Evolutionary conservation across 1,140 invertebrate species (phyloP).

Genomic region (Nomia melanderi): DNA sequence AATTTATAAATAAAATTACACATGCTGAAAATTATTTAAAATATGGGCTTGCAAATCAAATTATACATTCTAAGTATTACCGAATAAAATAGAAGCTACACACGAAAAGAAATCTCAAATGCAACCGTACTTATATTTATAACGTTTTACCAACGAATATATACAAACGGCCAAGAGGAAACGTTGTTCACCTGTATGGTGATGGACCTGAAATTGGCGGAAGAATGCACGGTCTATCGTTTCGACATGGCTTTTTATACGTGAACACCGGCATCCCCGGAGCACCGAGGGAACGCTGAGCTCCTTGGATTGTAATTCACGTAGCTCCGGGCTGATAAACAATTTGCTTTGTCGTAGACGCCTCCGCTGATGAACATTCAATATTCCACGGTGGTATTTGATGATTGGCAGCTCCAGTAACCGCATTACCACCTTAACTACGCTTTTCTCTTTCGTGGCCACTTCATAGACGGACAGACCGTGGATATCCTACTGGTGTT

Average conservation of each 20-base stretch:
- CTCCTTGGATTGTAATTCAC: conserved; percentile 67
- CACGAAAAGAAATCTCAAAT: too few species aligned
- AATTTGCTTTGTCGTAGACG: conserved; percentile 51
- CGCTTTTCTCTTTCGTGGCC: conserved; percentile 1
- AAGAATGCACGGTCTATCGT: conserved; percentile 32
- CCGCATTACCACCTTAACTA: conserved; percentile 45
- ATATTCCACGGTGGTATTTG: conserved; percentile 53
- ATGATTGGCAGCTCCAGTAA: conserved; percentile 66
- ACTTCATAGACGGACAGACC: neutral
- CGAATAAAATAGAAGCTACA: too few species aligned
- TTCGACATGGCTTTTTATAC: conserved; percentile 59
- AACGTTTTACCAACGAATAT: neutral
- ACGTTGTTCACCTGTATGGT: conserved; percentile 32
- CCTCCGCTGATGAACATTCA: conserved; percentile 27
- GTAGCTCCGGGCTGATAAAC: conserved; percentile 53
- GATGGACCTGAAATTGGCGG: conserved; percentile 23
- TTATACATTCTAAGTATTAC: too few species aligned
- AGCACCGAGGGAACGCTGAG: conserved; percentile 21
- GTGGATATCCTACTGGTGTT: neutral
- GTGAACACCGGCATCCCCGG: conserved; percentile 21
- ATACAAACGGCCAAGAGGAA: neutral
- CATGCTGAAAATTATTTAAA: too few species aligned
- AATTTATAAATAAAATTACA: too few species aligned
- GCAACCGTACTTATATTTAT: too few species aligned
- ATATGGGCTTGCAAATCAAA: too few species aligned